These are phyloP conservation scores for Drosophila falleni DNA, from an alignment of 2,888 invertebrate genomes.

Conservation along the genomic window DNA sequence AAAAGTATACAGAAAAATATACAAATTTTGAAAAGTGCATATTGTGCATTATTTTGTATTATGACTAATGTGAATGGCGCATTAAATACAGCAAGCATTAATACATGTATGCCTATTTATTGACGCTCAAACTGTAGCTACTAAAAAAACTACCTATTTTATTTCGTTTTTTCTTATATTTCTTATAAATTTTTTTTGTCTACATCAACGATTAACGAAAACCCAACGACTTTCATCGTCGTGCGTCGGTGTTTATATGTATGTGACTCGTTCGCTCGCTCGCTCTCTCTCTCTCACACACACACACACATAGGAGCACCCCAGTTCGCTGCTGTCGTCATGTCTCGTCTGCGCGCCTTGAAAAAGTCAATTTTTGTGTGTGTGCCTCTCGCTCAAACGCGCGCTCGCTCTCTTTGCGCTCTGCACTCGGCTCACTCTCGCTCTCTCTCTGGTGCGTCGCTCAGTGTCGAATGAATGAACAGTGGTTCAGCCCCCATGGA, in stretches of 20 bases:
- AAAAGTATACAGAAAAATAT: conserved; percentile 43
- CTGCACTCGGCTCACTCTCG: not conserved
- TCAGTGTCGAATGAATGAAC: conserved; percentile 65
- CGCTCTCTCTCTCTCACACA: conserved; percentile 18
- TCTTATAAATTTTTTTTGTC: conserved; percentile 68
- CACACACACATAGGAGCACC: conserved; percentile 38
- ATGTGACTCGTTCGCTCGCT: conserved; percentile 40
- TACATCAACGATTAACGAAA: conserved; percentile 83
- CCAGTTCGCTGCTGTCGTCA: conserved; percentile 52
- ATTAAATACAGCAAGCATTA: conserved; percentile 29
- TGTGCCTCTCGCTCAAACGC: conserved; percentile 52
- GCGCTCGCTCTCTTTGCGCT: conserved; percentile 20
- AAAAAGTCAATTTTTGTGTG: conserved; percentile 68
- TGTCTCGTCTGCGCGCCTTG: conserved; percentile 66
- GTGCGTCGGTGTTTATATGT: conserved; percentile 67
- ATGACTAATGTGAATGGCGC: conserved; percentile 34
- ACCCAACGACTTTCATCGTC: conserved; percentile 82
- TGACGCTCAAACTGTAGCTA: conserved; percentile 57
- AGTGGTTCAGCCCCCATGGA: conserved; percentile 41
- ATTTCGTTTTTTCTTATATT: conserved; percentile 15
- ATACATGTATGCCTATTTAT: conserved; percentile 37
- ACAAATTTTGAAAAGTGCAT: conserved; percentile 40
- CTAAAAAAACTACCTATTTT: conserved; percentile 68
- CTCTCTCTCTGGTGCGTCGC: conserved; percentile 28
- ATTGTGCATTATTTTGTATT: conserved; percentile 10